These are phyloP conservation scores for Dendrocincla tyrannina DNA, from an alignment of 2,797 vertebrate genomes.

Conservation along the genomic window DNA sequence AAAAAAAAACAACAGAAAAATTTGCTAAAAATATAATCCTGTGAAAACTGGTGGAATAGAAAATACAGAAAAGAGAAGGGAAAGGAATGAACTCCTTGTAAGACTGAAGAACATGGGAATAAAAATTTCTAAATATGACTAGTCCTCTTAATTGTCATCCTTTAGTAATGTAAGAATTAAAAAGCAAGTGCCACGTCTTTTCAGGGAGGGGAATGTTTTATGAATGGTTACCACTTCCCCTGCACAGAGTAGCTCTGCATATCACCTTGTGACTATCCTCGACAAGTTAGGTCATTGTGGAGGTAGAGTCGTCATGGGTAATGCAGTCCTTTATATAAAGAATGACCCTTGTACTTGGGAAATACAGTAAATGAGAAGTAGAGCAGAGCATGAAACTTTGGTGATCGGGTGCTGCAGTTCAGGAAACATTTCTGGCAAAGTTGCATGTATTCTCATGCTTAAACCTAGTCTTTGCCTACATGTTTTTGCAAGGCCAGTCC, in stretches of 20 bases:
- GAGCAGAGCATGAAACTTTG: not conserved
- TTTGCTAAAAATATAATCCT: accelerated
- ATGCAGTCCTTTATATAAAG: not conserved
- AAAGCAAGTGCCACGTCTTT: not conserved
- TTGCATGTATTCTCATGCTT: not conserved
- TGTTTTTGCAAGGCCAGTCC: not conserved
- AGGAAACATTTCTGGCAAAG: not conserved
- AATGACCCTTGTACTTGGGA: not conserved
- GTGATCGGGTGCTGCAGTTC: not conserved
- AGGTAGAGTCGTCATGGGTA: not conserved
- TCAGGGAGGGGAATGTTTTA: not conserved
- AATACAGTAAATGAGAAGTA: not conserved
- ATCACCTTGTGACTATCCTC: not conserved
- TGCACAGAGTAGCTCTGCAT: not conserved
- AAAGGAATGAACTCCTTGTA: not conserved
- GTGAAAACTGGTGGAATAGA: not conserved
- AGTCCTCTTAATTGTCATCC: not conserved
- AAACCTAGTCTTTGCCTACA: not conserved
- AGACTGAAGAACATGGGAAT: not conserved
- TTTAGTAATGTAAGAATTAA: not conserved
- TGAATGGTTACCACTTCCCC: not conserved
- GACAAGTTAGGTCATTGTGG: not conserved
- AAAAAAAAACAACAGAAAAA: not conserved
- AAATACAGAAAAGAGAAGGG: not conserved
- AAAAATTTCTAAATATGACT: not conserved